Evolutionary conservation across 2,888 invertebrate genomes (phyloP).

Genomic region (Herminia tarsipennalis): DNA sequence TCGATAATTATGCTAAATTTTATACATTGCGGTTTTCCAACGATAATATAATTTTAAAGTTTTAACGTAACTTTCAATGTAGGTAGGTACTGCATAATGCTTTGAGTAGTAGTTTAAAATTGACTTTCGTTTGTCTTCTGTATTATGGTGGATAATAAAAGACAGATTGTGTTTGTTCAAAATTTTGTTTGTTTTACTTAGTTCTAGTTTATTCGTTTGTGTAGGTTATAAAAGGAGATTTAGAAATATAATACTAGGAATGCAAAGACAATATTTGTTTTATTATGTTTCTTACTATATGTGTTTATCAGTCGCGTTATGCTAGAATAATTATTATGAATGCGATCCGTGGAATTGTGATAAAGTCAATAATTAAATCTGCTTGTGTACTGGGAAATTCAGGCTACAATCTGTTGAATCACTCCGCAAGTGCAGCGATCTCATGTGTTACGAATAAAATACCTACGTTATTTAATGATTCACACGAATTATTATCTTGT

Average conservation of each 20-base stretch:
- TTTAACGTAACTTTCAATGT: neutral
- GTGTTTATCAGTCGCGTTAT: neutral
- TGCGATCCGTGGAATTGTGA: no score
- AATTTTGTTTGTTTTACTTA: conserved; percentile 15
- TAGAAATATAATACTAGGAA: neutral
- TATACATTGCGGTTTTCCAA: no score
- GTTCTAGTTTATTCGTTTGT: no score
- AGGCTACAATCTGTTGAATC: no score
- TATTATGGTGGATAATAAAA: conserved; percentile 22
- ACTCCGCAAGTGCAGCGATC: no score
- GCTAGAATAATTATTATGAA: no score
- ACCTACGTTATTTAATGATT: no score
- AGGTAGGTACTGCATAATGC: no score
- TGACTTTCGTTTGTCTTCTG: conserved; percentile 25
- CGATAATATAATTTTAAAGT: neutral
- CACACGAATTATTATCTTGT: no score
- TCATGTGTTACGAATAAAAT: no score
- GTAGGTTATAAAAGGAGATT: conserved; percentile 13
- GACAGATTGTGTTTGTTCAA: conserved; percentile 16
- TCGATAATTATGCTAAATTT: conserved; percentile 4
- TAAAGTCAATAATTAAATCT: no score
- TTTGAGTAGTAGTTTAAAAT: conserved; percentile 1
- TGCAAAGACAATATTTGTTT: conserved; percentile 1
- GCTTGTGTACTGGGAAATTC: no score
- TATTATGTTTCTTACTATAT: conserved; percentile 15